Evolutionary conservation across 2,797 vertebrate genomes (phyloP).

Genomic region (Bradypodion ventrale): DNA sequence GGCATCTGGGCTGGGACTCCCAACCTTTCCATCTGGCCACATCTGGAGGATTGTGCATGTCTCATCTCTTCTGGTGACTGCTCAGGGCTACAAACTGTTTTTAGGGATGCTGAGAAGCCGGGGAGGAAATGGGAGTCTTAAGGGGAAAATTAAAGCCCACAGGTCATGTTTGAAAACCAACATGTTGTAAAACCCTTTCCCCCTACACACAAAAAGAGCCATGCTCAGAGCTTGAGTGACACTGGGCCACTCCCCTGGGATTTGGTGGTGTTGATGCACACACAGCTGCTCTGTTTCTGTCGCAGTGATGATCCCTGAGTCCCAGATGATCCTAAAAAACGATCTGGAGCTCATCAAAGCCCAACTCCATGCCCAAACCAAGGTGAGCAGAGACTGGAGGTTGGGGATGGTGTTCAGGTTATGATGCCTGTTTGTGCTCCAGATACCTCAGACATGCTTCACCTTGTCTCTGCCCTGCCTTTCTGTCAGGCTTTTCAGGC

Average conservation of each 20-base stretch:
- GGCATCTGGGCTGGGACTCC: background rate
- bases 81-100: too few relatives aligned
- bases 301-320: conserved; percentile 27
- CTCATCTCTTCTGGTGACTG: background rate
- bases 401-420: background rate
- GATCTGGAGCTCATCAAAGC: conserved; percentile 67
- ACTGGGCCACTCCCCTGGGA: background rate
- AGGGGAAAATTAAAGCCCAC: background rate
- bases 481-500: conserved; percentile 64
- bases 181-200: background rate
- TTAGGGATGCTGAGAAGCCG: too few relatives aligned
- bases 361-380: conserved; percentile 65
- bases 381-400: conserved; percentile 36
- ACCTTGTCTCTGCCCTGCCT: background rate
- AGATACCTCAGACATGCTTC: background rate
- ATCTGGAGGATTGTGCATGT: background rate
- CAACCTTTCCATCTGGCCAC: background rate
- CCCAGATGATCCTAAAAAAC: conserved; percentile 50
- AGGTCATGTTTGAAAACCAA: background rate
- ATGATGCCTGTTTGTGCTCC: background rate
- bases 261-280: background rate
- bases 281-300: background rate
- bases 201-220: background rate
- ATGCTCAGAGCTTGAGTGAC: too few relatives aligned
- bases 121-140: background rate